Evolutionary conservation across 1,140 invertebrate species (phyloP).

Genomic region (Meloidogyne floridensis): DNA sequence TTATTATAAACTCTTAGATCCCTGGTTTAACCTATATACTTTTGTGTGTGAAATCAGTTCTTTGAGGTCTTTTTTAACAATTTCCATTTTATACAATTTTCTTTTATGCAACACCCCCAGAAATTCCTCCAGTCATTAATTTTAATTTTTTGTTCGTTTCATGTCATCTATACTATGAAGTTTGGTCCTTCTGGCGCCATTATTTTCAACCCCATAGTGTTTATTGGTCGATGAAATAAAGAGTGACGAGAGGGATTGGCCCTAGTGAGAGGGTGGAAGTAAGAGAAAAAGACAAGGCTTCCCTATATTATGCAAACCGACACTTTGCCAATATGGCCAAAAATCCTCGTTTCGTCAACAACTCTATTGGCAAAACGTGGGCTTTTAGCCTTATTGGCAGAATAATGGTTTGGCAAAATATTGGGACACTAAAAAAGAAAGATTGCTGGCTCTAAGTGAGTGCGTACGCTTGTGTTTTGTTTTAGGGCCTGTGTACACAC

Average conservation of each 20-base stretch:
- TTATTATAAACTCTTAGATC: too few species aligned
- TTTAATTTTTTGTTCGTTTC: not conserved
- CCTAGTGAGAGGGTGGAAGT: not conserved
- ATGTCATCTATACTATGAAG: not conserved
- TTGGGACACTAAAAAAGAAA: not conserved
- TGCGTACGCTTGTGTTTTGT: slow-evolving; percentile 4
- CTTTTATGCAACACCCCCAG: not conserved
- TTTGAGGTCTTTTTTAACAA: not conserved
- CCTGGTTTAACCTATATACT: too few species aligned
- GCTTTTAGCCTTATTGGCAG: too few species aligned
- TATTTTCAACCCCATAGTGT: not conserved
- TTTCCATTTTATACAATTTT: not conserved
- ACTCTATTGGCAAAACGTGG: too few species aligned
- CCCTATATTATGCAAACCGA: too few species aligned
- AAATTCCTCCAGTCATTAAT: not conserved
- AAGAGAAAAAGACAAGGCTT: not conserved
- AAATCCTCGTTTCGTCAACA: too few species aligned
- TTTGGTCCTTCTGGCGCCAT: slow-evolving; percentile 1
- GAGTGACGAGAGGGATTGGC: not conserved
- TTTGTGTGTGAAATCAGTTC: too few species aligned
- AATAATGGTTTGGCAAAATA: too few species aligned
- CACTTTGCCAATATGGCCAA: too few species aligned
- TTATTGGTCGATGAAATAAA: slow-evolving; percentile 1
- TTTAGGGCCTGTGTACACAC: not conserved
- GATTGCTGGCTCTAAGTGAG: not conserved